Percentiles rank a stretch among this genome's conserved stretches.
phyloP scores from a whole-genome alignment of 2,888 invertebrate species.

The Alsophila aescularia region DNA sequence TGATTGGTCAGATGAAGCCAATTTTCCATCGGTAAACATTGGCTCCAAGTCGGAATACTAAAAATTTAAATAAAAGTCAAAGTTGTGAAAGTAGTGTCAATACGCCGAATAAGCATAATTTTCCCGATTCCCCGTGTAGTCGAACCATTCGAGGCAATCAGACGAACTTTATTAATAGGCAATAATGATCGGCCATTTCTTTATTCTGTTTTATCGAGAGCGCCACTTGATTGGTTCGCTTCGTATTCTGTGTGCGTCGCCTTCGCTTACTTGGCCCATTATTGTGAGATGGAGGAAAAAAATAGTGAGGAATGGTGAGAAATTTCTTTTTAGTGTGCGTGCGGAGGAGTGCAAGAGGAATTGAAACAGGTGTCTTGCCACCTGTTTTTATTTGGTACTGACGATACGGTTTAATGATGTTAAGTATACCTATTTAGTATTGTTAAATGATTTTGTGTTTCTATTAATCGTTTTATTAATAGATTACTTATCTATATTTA shows the following conservation, averaged over 20 bases:
- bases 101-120: background rate
- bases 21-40: no score
- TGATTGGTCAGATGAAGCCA: no score
- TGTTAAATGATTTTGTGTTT: no score
- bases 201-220: constrained; percentile 13
- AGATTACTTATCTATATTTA: no score
- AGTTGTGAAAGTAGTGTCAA: background rate
- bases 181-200: constrained; percentile 23
- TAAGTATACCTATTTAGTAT: no score
- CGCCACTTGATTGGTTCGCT: constrained; percentile 15
- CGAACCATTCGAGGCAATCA: constrained; percentile 10
- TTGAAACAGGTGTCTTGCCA: background rate
- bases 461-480: no score
- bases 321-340: background rate
- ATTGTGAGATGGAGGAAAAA: background rate
- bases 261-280: background rate
- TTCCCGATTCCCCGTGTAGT: background rate
- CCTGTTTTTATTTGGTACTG: background rate
- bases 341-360: background rate
- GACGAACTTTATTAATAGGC: constrained; percentile 24
- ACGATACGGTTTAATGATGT: no score
- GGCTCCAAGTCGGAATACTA: no score
- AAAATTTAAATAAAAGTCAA: no score
- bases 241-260: constrained; percentile 9
- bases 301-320: background rate